Evolutionary conservation across 1,140 invertebrate species (phyloP).

Genomic region (Macrobrachium nipponense): DNA sequence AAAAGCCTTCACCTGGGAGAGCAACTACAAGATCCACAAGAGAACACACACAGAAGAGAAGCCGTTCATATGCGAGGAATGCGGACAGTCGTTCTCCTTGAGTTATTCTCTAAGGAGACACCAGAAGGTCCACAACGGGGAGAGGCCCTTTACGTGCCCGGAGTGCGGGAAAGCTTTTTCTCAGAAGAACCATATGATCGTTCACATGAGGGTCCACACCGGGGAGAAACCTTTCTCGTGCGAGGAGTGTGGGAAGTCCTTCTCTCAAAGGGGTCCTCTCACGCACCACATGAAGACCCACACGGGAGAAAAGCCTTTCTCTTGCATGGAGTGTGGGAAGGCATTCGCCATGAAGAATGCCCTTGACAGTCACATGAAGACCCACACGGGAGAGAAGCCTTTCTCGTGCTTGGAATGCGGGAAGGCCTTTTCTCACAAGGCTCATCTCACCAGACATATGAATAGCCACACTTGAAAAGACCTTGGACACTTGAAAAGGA

Average conservation of each 20-base stretch:
- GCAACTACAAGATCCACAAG: slow-evolving; percentile 1
- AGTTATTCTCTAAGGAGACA: not conserved
- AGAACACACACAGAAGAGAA: not conserved
- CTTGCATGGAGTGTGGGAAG: not conserved
- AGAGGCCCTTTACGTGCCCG: not conserved
- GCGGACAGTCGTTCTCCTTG: not conserved
- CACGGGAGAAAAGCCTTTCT: not conserved
- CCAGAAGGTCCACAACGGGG: not conserved
- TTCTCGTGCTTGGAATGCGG: not conserved
- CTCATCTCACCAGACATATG: too few species aligned
- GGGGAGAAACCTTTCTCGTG: not conserved
- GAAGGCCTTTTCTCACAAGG: too few species aligned
- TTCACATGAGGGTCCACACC: not conserved
- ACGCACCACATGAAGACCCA: not conserved
- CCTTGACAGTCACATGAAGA: not conserved
- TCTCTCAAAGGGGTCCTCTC: not conserved
- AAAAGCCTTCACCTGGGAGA: not conserved
- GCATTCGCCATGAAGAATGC: not conserved
- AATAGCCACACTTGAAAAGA: too few species aligned
- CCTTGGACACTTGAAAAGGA: too few species aligned
- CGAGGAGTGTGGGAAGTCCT: not conserved
- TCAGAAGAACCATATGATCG: not conserved
- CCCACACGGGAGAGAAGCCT: not conserved
- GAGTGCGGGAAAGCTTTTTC: not conserved
- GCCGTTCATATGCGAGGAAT: not conserved